These are phyloP conservation scores for Acanthurus lineatus DNA, from an alignment of 2,797 vertebrate species.

Conservation along the genomic window DNA sequence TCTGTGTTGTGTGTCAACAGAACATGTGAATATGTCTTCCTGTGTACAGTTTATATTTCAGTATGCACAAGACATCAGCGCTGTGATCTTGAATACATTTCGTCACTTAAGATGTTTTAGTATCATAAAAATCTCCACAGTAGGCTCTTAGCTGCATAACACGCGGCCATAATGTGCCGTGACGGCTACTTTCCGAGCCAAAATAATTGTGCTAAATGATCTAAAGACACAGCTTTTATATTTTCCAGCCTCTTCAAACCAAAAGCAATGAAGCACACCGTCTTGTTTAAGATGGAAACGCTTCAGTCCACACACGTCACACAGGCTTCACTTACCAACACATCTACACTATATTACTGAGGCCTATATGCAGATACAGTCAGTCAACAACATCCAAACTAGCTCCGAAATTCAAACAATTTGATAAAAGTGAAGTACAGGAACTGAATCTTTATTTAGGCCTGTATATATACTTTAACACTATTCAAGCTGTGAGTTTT, in stretches of 20 bases:
- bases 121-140: constrained; percentile 21
- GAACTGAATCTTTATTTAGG: not conserved
- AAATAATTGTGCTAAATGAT: constrained; percentile 35
- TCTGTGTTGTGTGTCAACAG: not conserved
- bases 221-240: constrained; percentile 30
- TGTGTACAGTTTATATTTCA: not conserved
- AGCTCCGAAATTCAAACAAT: not conserved
- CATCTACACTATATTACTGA: not conserved
- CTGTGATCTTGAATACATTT: constrained; percentile 7
- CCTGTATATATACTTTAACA: not conserved
- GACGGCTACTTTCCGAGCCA: constrained; percentile 41
- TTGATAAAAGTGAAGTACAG: not conserved
- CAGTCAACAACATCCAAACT: not conserved
- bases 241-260: constrained; percentile 48
- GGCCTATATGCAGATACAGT: not conserved
- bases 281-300: constrained; percentile 21
- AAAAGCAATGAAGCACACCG: not conserved
- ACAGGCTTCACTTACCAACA: not conserved
- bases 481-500: not conserved
- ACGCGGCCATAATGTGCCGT: constrained; percentile 11
- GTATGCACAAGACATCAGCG: not conserved
- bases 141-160: not conserved
- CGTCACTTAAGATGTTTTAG: not conserved
- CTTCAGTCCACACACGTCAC: not conserved
- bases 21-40: not conserved